Percentiles rank a stretch among this genome's conserved stretches.
Conservation (phyloP, 2,888 invertebrate genomes). For the Dexiosoma caninum region DNA sequence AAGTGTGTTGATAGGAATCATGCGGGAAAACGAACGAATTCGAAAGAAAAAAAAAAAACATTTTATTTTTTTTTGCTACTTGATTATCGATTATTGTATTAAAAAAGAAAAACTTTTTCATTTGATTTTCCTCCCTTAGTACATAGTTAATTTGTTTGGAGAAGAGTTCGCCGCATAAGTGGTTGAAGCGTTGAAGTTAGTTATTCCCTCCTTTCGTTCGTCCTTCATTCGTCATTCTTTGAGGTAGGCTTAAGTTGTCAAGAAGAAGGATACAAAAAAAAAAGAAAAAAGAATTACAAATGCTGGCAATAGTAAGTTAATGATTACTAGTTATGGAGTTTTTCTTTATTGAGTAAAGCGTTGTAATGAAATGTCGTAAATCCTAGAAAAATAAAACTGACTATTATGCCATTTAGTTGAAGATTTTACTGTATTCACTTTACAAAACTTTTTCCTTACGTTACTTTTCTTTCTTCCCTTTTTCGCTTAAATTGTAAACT, state of each 20-base stretch:
- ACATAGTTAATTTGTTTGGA: constrained; percentile 8
- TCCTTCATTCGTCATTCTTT: background rate
- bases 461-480: background rate
- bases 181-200: background rate
- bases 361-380: background rate
- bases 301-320: constrained; percentile 40
- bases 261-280: background rate
- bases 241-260: background rate
- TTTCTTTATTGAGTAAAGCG: background rate
- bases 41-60: background rate
- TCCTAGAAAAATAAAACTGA: background rate
- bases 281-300: constrained; percentile 7
- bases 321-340: constrained; percentile 23
- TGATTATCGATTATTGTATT: constrained; percentile 54
- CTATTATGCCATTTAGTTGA: background rate
- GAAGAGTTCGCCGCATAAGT: background rate
- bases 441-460: background rate
- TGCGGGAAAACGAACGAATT: background rate
- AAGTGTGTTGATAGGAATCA: background rate
- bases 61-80: background rate
- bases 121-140: background rate
- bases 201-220: background rate
- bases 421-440: background rate
- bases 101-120: constrained; percentile 19
- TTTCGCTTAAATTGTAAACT: background rate